A percentile compares a stretch with the other conserved stretches of the same genome.
Evolutionary conservation across 1,140 invertebrate species (phyloP).

Genomic region (Pogonomyrmex barbatus): DNA sequence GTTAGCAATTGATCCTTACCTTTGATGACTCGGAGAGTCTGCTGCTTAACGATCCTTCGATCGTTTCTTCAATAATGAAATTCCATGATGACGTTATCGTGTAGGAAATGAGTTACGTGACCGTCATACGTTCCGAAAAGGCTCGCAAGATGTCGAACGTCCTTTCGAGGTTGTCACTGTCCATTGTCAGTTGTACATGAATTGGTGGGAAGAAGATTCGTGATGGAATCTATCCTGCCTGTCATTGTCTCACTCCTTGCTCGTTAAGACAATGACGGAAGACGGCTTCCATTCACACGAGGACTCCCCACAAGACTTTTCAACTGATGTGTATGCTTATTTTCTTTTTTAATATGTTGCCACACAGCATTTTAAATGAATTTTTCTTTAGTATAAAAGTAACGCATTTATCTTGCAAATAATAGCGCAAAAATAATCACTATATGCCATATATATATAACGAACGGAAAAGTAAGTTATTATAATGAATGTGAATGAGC

Average conservation of each 20-base stretch:
- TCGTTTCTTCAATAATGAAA: slow-evolving; percentile 76
- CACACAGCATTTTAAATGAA: background rate
- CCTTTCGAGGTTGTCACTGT: slow-evolving; percentile 76
- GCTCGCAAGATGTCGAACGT: slow-evolving; percentile 75
- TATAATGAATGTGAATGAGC: background rate
- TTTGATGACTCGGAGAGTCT: slow-evolving; percentile 43
- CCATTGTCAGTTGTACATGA: slow-evolving; percentile 69
- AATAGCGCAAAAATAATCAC: background rate
- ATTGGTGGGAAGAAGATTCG: slow-evolving; percentile 75
- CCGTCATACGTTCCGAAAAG: slow-evolving; percentile 66
- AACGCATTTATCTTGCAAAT: background rate
- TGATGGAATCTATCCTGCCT: slow-evolving; percentile 75
- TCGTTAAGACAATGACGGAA: slow-evolving; percentile 57
- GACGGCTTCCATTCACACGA: slow-evolving; percentile 32
- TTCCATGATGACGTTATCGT: slow-evolving; percentile 77
- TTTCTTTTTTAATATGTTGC: background rate
- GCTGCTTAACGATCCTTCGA: slow-evolving; percentile 68
- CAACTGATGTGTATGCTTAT: background rate
- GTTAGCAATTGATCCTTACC: slow-evolving; percentile 16
- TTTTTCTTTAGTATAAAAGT: background rate
- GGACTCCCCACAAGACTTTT: slow-evolving; percentile 1
- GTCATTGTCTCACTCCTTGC: slow-evolving; percentile 69
- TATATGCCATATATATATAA: no score
- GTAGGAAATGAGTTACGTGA: slow-evolving; percentile 78
- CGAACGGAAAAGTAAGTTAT: slow-evolving; percentile 15